Base-by-base conservation (phyloP, 2,113 vertebrate genomes). In the Arvicanthis niloticus region DNA sequence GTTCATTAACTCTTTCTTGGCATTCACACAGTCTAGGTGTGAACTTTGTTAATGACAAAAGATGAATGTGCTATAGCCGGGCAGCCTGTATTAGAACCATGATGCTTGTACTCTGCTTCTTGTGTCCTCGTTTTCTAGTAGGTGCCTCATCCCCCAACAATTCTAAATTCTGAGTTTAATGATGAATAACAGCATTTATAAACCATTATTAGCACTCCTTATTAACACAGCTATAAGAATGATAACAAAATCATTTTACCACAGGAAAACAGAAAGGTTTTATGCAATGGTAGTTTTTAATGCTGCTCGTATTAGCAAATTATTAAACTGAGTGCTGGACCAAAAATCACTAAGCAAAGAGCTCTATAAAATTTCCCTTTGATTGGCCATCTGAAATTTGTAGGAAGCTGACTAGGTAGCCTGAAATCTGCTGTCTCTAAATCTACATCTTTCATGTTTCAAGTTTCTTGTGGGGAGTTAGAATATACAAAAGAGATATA, bases 201-300 rank as follows among this genome's bases (percentile, higher is more conserved):
- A 97, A 96, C 73, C 88, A 92, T 91, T 95, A 91, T 97, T 91
- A 96, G 86, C 80, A 84, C 24, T 91, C 88, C 96, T 96, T 96
- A 96, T 70, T 75, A 94, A 80, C 42, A 95, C 62, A 97, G 93
- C 92, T 58, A 68, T 96, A 96, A 96, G 76, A 93, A 88, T 86
- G 96, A 94, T 86, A 96, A 78, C 88, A 91, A 93, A 94, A 93
- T 97, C 82, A 76, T 82, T 70, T 53, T 94, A 78, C 77, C 94
- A 85, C 86, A 95, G 91, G 82, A 94, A 96, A 97, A 94, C 60
- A 76, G 70, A 97, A 96, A 96, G 76, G 88, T 72, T 96, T 96
- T 91, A 78, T 84, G 91, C 60, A 87, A 34, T n/a, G 88, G 88
- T 96, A 91, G 65, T 70, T 91, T 93, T 91, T 77, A 94, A 45